Base-by-base conservation (phyloP, 2,797 vertebrate genomes). In the Leucoraja ocellata region DNA sequence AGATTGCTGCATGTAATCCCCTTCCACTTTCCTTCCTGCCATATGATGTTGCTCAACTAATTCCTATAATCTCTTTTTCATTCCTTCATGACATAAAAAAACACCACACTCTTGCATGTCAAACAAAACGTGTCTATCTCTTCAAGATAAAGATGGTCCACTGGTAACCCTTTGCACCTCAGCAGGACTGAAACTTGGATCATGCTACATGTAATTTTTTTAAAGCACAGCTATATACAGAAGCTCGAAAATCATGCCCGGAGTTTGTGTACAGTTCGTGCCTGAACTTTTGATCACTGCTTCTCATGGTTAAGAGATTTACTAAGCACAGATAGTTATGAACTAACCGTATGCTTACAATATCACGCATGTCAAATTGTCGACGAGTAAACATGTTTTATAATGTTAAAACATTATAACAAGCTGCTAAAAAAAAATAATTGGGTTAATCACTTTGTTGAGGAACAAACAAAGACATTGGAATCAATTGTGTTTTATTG, bases 1-100 rank as follows among this genome's bases (percentile, higher is more conserved):
- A 86, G 83, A 86, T 86, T 86, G 83, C 58, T 23, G 46, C 39
- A 32, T 9, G 28, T 65, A 86, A 86, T 65, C 83, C 83, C n/a
- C 58, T 65, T 86, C n/a, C 13, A 63, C 32, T 65, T 86, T 65
- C 83, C 61, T 32, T 86, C 61, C 28, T 65, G 58, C 83, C 28
- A 18, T 16, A 65, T 86, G 83, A 63, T 65, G 58, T 63, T n/a
- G 14, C 58, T 65, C 58, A n/a, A 6, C 83, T 61, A 86, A 86
- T 28, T 65, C 61, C 16, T 86, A 28, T 8, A 86, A 86, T 63
- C 13, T n/a, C 83, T 0, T n/a, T 86, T 63, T 6, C 28, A 14
- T 65, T 65, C 14, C 58, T 6, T 6, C 16, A 86, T 32, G 25
- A 63, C 63, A n/a, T 28, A 86, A 86, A 86, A 86, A 54, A 16